Evolutionary conservation across 2,797 vertebrate species (phyloP).

Genomic region (Rhodeus uyekii): DNA sequence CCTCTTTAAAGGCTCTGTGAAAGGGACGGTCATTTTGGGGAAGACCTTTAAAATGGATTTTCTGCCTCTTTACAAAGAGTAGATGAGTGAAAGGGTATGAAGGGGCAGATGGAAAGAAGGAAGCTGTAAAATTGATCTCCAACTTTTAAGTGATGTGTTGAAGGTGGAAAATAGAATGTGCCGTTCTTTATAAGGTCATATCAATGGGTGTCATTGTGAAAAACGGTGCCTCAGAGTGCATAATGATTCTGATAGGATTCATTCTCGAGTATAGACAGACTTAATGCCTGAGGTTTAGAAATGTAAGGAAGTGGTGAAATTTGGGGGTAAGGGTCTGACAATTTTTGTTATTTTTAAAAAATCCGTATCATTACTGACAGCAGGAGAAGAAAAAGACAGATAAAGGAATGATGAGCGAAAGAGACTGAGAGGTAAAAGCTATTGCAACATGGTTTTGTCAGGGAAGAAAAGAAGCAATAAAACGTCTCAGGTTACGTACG

Average conservation of each 20-base stretch:
- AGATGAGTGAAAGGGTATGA: conserved; percentile 51
- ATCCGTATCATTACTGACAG: conserved; percentile 1
- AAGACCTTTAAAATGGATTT: conserved; percentile 76
- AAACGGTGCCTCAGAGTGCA: not conserved
- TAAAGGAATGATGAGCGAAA: conserved; percentile 1
- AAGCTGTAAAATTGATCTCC: conserved; percentile 44
- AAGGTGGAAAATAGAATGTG: conserved; percentile 43
- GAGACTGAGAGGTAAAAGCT: not conserved
- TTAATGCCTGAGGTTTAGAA: conserved; percentile 5
- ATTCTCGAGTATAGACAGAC: not conserved
- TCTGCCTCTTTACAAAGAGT: conserved; percentile 67
- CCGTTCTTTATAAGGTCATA: conserved; percentile 44
- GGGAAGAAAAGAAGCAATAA: conserved; percentile 31
- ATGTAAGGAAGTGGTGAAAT: conserved; percentile 15
- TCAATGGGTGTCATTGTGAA: conserved; percentile 9
- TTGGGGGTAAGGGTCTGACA: not conserved
- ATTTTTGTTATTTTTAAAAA: not conserved
- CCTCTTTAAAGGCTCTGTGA: conserved; percentile 43
- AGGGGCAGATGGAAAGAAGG: conserved; percentile 58
- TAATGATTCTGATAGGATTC: conserved; percentile 25
- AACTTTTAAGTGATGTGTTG: conserved; percentile 45
- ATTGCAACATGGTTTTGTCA: not conserved
- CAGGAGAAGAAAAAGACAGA: not conserved
- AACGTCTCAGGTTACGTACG: no score
- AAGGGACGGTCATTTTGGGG: conserved; percentile 63